Percentiles rank a stretch among this genome's conserved stretches.
These are phyloP conservation scores for Coecobrya sp. DNA, from an alignment of 2,888 invertebrate genomes.

Conservation along the genomic window DNA sequence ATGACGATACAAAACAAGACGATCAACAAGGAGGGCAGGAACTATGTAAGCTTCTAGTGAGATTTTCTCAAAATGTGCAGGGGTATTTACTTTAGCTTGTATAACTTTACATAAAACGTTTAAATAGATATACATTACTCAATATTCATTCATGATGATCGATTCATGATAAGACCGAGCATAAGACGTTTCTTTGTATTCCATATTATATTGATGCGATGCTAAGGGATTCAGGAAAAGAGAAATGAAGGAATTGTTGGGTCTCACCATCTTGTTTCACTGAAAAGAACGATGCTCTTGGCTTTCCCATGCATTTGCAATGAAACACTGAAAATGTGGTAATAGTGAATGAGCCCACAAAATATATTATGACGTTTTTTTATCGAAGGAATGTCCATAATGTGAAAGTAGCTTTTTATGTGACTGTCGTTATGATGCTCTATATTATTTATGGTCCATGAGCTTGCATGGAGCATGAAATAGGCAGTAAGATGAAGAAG, in stretches of 20 bases:
- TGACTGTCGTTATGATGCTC: not conserved
- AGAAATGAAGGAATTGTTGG: not conserved
- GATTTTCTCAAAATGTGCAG: slow-evolving; percentile 6
- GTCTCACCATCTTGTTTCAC: not conserved
- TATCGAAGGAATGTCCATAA: slow-evolving; percentile 12
- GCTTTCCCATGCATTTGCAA: not conserved
- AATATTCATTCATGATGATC: slow-evolving; percentile 56
- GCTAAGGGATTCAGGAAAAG: not conserved
- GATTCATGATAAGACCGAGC: slow-evolving; percentile 25
- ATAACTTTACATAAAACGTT: not conserved
- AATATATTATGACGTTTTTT: not conserved
- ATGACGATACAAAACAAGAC: slow-evolving; percentile 7
- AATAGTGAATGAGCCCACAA: not conserved
- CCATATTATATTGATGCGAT: not conserved
- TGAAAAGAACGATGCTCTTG: not conserved
- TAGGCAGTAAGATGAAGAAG: not conserved
- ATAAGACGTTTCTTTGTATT: not conserved
- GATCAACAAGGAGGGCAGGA: slow-evolving; percentile 32
- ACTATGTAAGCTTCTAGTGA: not conserved
- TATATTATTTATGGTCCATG: slow-evolving; percentile 16
- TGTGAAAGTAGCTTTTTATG: slow-evolving; percentile 5
- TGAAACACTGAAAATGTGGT: not conserved
- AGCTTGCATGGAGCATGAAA: not conserved
- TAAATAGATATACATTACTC: slow-evolving; percentile 48
- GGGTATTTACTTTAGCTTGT: not conserved